These are phyloP conservation scores for Rallus crepitans DNA, from an alignment of 2,797 vertebrate genomes.

Conservation along the genomic window DNA sequence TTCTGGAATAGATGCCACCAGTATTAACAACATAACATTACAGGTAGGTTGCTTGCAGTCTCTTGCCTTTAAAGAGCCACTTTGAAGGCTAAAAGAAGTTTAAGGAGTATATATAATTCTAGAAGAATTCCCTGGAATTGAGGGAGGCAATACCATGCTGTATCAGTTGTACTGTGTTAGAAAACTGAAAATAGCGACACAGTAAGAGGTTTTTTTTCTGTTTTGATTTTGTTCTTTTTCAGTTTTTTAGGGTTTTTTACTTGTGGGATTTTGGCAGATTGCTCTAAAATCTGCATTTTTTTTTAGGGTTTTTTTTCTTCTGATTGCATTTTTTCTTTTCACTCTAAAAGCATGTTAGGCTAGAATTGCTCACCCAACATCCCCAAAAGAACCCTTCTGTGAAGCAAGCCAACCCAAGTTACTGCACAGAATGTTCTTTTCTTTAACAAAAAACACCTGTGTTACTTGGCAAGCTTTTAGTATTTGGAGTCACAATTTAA, in stretches of 20 bases:
- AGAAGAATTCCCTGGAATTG: neutral
- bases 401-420: neutral
- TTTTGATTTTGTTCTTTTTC: neutral
- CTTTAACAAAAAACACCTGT: neutral
- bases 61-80: neutral
- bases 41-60: constrained; percentile 82
- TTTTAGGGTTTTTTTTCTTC: neutral
- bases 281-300: neutral
- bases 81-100: neutral
- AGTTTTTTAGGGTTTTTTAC: neutral
- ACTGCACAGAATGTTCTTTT: neutral
- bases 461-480: neutral
- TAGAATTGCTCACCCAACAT: neutral
- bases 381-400: rapidly evolving
- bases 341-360: neutral
- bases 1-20: constrained; percentile 92
- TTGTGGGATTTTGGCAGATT: neutral
- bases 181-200: neutral
- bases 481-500: neutral
- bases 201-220: neutral
- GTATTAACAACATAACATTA: constrained; percentile 97
- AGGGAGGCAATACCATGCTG: neutral
- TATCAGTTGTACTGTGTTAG: neutral
- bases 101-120: neutral
- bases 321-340: neutral